Percentiles rank a stretch among this genome's conserved stretches.
phyloP scores from a whole-genome alignment of 2,888 invertebrate species.

The Nymphalis c-album region DNA sequence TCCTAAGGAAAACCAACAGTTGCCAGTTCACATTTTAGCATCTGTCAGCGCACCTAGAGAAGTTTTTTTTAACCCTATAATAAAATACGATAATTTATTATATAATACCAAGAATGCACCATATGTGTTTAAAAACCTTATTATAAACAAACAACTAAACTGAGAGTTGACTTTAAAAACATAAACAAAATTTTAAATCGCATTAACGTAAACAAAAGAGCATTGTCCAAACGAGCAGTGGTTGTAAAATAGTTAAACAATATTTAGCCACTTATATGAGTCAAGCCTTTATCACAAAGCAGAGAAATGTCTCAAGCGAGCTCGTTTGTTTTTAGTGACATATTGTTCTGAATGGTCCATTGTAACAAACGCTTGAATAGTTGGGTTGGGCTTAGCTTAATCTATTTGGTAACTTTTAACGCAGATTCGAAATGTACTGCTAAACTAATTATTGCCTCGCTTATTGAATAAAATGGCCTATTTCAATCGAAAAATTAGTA shows the following conservation, averaged over 20 bases:
- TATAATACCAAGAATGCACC: too few relatives aligned
- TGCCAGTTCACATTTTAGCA: too few relatives aligned
- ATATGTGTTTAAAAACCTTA: neutral
- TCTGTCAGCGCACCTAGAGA: too few relatives aligned
- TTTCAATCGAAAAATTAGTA: too few relatives aligned
- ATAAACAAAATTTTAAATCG: conserved; percentile 21
- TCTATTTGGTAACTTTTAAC: conserved; percentile 11
- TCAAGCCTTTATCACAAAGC: conserved; percentile 25
- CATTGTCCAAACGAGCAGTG: conserved; percentile 32
- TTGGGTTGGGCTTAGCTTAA: conserved; percentile 15
- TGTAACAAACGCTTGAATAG: conserved; percentile 45
- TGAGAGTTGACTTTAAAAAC: conserved; percentile 12
- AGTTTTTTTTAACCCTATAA: too few relatives aligned
- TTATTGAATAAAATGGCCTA: too few relatives aligned
- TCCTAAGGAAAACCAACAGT: too few relatives aligned
- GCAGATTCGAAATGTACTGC: neutral
- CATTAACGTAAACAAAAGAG: conserved; percentile 24
- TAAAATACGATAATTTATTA: too few relatives aligned
- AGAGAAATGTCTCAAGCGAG: conserved; percentile 29
- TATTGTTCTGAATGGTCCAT: conserved; percentile 65
- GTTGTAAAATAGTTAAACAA: conserved; percentile 32
- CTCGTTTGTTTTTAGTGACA: conserved; percentile 62
- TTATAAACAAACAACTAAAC: neutral
- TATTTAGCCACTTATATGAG: conserved; percentile 29
- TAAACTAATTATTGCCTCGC: too few relatives aligned